Evolutionary conservation across 2,888 invertebrate genomes (phyloP).

Genomic region (Drosophila parthenogenetica): DNA sequence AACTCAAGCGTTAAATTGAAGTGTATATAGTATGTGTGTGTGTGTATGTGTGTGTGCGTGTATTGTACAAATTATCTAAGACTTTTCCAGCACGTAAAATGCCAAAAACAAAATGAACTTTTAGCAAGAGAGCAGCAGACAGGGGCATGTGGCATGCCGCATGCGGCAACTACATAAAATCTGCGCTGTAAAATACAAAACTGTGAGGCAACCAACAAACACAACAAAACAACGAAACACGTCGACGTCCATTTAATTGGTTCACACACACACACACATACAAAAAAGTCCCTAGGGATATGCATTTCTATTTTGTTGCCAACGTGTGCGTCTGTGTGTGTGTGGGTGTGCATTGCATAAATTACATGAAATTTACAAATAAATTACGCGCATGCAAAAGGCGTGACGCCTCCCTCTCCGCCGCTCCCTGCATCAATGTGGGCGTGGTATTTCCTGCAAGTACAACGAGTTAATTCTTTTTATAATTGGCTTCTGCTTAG

Average conservation of each 20-base stretch:
- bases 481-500: constrained; percentile 32
- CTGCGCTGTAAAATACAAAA: constrained; percentile 58
- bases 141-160: constrained; percentile 17
- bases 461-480: constrained; percentile 38
- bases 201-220: constrained; percentile 59
- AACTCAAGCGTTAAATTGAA: constrained; percentile 77
- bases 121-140: constrained; percentile 27
- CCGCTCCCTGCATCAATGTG: neutral
- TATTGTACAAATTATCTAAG: constrained; percentile 64
- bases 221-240: constrained; percentile 36
- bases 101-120: constrained; percentile 68
- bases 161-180: constrained; percentile 34
- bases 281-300: constrained; percentile 29
- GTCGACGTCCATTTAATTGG: constrained; percentile 71
- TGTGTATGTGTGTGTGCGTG: constrained; percentile 28
- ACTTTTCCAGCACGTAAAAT: constrained; percentile 50
- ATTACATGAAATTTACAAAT: constrained; percentile 70
- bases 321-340: constrained; percentile 12
- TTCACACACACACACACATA: constrained; percentile 45
- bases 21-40: constrained; percentile 18
- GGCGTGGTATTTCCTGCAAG: constrained; percentile 27
- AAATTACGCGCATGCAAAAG: constrained; percentile 71
- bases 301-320: constrained; percentile 18
- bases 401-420: constrained; percentile 21
- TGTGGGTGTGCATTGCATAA: constrained; percentile 58